Evolutionary conservation across 2,888 invertebrate species (phyloP).

Genomic region (Steinernema carpocapsae): DNA sequence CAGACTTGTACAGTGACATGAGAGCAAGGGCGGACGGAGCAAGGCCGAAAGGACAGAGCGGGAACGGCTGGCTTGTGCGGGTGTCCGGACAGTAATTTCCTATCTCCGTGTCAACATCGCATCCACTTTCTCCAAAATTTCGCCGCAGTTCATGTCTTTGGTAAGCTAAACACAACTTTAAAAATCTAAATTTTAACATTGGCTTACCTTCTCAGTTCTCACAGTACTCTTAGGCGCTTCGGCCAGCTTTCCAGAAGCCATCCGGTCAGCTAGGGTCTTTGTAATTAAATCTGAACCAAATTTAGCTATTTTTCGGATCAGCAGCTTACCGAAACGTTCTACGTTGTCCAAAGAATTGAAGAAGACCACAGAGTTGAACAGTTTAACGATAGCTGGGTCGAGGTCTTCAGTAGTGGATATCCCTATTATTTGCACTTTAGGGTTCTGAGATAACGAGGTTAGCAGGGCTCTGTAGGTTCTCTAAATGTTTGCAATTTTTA

Average conservation of each 20-base stretch:
- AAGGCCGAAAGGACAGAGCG: too few relatives aligned
- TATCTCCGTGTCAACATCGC: neutral
- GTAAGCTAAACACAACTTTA: slow-evolving; percentile 30
- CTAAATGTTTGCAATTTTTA: too few relatives aligned
- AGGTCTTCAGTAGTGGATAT: slow-evolving; percentile 39
- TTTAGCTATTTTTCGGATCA: neutral
- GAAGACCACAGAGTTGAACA: slow-evolving; percentile 36
- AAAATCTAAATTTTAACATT: too few relatives aligned
- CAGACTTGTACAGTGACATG: too few relatives aligned
- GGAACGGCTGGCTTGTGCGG: too few relatives aligned
- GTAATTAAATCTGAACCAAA: slow-evolving; percentile 42
- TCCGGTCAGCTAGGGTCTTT: slow-evolving; percentile 34
- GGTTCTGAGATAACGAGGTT: slow-evolving; percentile 9
- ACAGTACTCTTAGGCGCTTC: slow-evolving; percentile 37
- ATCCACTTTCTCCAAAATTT: slow-evolving; percentile 36
- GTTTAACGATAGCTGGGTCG: slow-evolving; percentile 36
- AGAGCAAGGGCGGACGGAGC: too few relatives aligned
- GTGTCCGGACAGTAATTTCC: neutral
- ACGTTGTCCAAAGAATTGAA: slow-evolving; percentile 32
- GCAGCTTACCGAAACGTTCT: slow-evolving; percentile 39
- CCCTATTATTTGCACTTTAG: slow-evolving; percentile 39
- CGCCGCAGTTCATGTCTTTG: slow-evolving; percentile 36
- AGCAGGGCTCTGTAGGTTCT: slow-evolving; percentile 27
- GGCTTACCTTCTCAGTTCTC: slow-evolving; percentile 44
- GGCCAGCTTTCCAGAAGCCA: slow-evolving; percentile 20